These are phyloP conservation scores for Hirtodrosophila cameraria DNA, from an alignment of 2,888 invertebrate genomes.

Conservation along the genomic window DNA sequence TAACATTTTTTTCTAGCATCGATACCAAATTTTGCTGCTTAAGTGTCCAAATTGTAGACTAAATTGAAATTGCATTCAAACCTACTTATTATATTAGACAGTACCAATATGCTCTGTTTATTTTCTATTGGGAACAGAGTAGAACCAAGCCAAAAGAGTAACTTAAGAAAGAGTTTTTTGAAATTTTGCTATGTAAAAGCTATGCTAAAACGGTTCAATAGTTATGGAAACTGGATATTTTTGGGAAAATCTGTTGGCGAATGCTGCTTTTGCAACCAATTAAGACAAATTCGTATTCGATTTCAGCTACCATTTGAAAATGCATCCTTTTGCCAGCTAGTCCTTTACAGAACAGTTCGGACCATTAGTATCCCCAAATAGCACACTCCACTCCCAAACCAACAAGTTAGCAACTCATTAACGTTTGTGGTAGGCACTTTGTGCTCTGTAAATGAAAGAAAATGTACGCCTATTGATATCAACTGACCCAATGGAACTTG, in stretches of 20 bases:
- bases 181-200: too few species aligned
- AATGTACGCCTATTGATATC: constrained; percentile 53
- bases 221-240: constrained; percentile 6
- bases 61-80: too few species aligned
- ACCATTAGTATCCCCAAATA: too few species aligned
- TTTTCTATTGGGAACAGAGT: too few species aligned
- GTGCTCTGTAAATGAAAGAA: constrained; percentile 27
- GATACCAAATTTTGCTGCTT: too few species aligned
- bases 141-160: background rate
- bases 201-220: too few species aligned
- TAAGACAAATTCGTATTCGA: constrained; percentile 12
- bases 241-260: background rate
- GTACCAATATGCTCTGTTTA: too few species aligned
- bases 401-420: constrained; percentile 68
- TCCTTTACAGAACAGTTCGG: too few species aligned
- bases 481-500: constrained; percentile 9
- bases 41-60: too few species aligned
- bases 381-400: background rate
- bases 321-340: constrained; percentile 1
- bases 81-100: too few species aligned
- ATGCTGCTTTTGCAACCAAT: constrained; percentile 7
- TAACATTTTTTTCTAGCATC: too few species aligned
- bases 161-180: background rate
- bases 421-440: constrained; percentile 34
- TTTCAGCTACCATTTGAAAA: constrained; percentile 5